Base-by-base conservation (phyloP, 2,113 vertebrate genomes). In the Lipophrys pholis region DNA sequence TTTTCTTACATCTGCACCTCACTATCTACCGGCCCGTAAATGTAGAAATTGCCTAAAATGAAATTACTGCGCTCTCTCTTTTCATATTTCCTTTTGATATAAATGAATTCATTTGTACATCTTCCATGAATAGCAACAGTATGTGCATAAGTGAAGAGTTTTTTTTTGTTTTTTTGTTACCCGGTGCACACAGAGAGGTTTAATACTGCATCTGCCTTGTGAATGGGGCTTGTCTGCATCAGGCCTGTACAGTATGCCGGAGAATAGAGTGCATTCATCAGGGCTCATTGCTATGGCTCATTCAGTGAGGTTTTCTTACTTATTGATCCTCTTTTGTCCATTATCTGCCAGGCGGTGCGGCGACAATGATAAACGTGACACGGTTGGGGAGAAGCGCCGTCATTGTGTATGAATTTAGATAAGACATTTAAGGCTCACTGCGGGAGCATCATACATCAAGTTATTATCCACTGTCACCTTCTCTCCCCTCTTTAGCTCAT, bases 371-470 rank as follows among this genome's bases (percentile, higher is more conserved):
- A 65, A 86, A 83, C 36, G 62, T 66, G 78, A 74, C 77, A 68
- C 65, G 82, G 78, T 30, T 81, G 59, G 9, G 58, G 57, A 80
- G 69, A 69, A 17, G 63, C 48, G n/a, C 35, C 36, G 83, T 61
- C 82, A 73, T 50, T 76, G 71, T 69, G 86, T 62, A 75, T 85
- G 85, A 86, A 90, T 87, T 89, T 83, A 86, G 87, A 91, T 90
- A 85, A 90, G 77, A 83, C 72, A 48, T 83, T 89, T 86, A 89
- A 82, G 80, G 79, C 84, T 87, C 46, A 35, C 14, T 7, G 67
- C 72, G 7, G 73, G 54, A 16, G 49, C 66, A 0, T 78, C 81
- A 76, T 83, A 85, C 80, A 85, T 90, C 78, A 87, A 68, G 53
- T 80, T 83, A 80, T 86, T 83, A 82, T 81, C 82, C 69, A 45